phyloP scores from a whole-genome alignment of 2,888 invertebrate genomes.

The Emmelina monodactyla region DNA sequence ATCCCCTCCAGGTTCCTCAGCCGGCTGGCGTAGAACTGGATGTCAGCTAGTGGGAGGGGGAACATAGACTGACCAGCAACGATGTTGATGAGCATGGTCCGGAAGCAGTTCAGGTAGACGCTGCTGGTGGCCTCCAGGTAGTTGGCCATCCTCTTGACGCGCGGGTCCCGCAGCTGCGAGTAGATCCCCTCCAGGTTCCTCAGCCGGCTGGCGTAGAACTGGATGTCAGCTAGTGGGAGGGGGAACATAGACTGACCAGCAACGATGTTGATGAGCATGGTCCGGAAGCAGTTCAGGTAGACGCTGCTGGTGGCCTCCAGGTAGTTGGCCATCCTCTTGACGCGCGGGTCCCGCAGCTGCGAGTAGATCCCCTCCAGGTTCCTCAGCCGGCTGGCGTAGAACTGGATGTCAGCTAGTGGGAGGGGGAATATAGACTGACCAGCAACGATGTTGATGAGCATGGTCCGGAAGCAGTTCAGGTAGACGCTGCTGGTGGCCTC shows the following conservation, averaged over 20 bases:
- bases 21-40: slow-evolving; percentile 82
- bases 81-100: slow-evolving; percentile 79
- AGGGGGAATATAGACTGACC: slow-evolving; percentile 82
- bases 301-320: slow-evolving; percentile 81
- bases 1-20: slow-evolving; percentile 85
- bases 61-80: slow-evolving; percentile 81
- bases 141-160: slow-evolving; percentile 84
- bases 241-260: slow-evolving; percentile 84
- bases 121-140: slow-evolving; percentile 81
- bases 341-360: slow-evolving; percentile 82
- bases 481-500: slow-evolving; percentile 84
- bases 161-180: slow-evolving; percentile 82
- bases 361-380: slow-evolving; percentile 88
- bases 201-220: slow-evolving; percentile 81
- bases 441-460: slow-evolving; percentile 80
- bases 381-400: slow-evolving; percentile 79
- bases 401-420: slow-evolving; percentile 76
- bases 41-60: slow-evolving; percentile 75
- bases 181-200: slow-evolving; percentile 87
- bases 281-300: slow-evolving; percentile 79
- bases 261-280: slow-evolving; percentile 79
- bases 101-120: slow-evolving; percentile 80
- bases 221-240: slow-evolving; percentile 73
- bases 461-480: slow-evolving; percentile 75
- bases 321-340: slow-evolving; percentile 83